A percentile compares a stretch with the other conserved stretches of the same genome.
phyloP scores from a whole-genome alignment of 2,888 invertebrate genomes.

The Neoitamus cyanurus region DNA sequence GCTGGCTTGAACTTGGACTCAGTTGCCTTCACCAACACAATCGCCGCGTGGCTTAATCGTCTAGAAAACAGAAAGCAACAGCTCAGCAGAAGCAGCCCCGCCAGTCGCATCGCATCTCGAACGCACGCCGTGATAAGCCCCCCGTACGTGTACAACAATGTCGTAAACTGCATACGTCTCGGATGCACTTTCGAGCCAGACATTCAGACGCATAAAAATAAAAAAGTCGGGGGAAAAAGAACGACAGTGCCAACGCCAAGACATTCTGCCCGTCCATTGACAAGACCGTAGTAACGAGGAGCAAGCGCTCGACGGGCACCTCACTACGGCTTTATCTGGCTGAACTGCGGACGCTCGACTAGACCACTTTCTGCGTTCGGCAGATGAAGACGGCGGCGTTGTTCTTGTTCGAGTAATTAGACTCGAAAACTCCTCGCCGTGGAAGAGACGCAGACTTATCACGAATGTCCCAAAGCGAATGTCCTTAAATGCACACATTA shows the following conservation, averaged over 20 bases:
- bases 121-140: neutral
- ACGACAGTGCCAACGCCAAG: neutral
- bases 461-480: neutral
- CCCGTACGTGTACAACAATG: neutral
- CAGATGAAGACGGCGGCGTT: neutral
- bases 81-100: neutral
- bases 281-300: slow-evolving; percentile 3
- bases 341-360: neutral
- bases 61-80: slow-evolving; percentile 22
- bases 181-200: slow-evolving; percentile 45
- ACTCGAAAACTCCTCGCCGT: neutral
- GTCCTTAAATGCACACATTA: too few species aligned
- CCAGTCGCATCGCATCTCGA: neutral
- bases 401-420: neutral
- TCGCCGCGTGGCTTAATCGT: neutral
- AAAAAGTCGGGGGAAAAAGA: slow-evolving; percentile 17
- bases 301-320: neutral
- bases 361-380: neutral
- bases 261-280: slow-evolving; percentile 24
- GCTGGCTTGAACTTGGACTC: slow-evolving; percentile 38
- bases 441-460: neutral
- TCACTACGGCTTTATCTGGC: neutral
- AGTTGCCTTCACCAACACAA: slow-evolving; percentile 23
- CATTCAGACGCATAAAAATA: slow-evolving; percentile 49
- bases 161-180: neutral